Percentiles rank a stretch among this genome's conserved stretches.
Conservation (phyloP, 2,888 invertebrate species). For the Sphaerophoria rueppellii region DNA sequence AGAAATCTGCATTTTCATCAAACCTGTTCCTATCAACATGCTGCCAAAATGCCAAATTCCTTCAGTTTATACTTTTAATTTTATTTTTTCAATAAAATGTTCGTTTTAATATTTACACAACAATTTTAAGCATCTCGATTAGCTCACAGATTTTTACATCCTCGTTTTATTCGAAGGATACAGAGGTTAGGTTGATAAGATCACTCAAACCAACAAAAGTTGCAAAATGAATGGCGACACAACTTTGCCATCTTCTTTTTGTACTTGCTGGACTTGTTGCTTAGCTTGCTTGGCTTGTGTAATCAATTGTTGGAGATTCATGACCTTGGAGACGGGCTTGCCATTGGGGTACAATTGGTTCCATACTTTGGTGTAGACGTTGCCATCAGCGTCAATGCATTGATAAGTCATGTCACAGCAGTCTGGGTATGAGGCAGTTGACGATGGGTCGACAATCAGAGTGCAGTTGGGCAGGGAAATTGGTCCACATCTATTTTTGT, state of each 20-base stretch:
- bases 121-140: no score
- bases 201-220: constrained; percentile 14
- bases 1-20: no score
- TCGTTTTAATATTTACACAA: no score
- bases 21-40: no score
- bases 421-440: constrained; percentile 75
- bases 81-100: no score
- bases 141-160: no score
- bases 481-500: constrained; percentile 74
- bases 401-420: constrained; percentile 76
- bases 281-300: background rate
- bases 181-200: no score
- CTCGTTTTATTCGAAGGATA: no score
- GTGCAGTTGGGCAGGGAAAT: constrained; percentile 74
- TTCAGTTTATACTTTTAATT: no score
- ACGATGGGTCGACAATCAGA: constrained; percentile 66
- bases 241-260: background rate
- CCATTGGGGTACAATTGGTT: constrained; percentile 32
- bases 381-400: constrained; percentile 67
- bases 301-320: background rate
- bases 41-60: no score
- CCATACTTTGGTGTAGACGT: constrained; percentile 56
- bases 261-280: background rate
- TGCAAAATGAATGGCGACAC: constrained; percentile 23
- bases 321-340: background rate